Conservation (phyloP, 2,888 invertebrate genomes). For the Microdon myrmicae region DNA sequence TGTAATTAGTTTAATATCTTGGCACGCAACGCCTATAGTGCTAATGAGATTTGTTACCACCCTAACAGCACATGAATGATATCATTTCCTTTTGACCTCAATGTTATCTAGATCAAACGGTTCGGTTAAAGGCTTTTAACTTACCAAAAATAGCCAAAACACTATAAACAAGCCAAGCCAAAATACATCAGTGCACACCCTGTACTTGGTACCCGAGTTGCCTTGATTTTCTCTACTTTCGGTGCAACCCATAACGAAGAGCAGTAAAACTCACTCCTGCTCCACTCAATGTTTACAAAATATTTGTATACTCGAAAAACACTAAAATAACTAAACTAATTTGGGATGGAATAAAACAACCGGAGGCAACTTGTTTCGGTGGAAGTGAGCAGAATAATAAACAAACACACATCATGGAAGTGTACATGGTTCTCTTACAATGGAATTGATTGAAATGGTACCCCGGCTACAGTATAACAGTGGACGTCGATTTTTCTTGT, state of each 20-base stretch:
- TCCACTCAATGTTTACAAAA: neutral
- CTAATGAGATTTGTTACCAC: constrained; percentile 2
- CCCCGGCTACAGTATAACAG: too few species aligned
- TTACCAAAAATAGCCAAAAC: constrained; percentile 88
- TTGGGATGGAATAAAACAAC: constrained; percentile 4
- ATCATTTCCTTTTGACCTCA: constrained; percentile 5
- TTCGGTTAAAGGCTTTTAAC: constrained; percentile 49
- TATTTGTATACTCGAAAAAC: constrained; percentile 6
- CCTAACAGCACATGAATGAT: constrained; percentile 13
- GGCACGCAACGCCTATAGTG: constrained; percentile 1
- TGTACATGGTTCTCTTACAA: neutral
- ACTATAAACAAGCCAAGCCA: constrained; percentile 82
- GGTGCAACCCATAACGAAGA: constrained; percentile 72
- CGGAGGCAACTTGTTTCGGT: constrained; percentile 1
- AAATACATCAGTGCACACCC: constrained; percentile 84
- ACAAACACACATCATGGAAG: constrained; percentile 28
- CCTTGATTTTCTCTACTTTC: constrained; percentile 71
- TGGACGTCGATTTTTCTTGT: too few species aligned
- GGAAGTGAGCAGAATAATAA: constrained; percentile 10
- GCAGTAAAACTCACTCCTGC: neutral
- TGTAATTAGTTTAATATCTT: constrained; percentile 7
- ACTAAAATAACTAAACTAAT: neutral
- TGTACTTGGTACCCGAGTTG: constrained; percentile 69
- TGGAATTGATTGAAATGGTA: too few species aligned
- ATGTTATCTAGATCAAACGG: constrained; percentile 11